Conservation (phyloP, 2,113 vertebrate genomes). For the Felis chaus region DNA sequence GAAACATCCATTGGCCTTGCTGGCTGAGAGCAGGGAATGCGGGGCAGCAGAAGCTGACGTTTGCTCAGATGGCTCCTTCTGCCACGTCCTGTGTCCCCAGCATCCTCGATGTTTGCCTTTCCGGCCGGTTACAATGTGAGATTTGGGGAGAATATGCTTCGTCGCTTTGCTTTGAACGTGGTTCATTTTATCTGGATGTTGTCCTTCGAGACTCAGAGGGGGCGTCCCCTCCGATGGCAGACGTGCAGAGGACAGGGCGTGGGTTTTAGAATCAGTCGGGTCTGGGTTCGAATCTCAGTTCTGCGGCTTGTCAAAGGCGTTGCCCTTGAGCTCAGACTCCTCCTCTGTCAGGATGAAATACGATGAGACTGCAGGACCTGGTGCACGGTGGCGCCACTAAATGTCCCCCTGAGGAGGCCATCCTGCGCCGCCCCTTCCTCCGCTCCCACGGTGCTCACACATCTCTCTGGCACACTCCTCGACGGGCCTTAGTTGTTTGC, state of each 20-base stretch:
- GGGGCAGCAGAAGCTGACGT: neutral
- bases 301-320: neutral
- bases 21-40: neutral
- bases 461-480: rapidly evolving
- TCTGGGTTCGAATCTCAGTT: conserved; percentile 35
- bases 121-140: neutral
- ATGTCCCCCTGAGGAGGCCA: rapidly evolving
- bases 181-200: conserved; percentile 29
- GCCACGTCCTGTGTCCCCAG: neutral
- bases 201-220: neutral
- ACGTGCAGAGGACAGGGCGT: neutral
- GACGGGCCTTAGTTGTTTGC: neutral
- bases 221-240: neutral
- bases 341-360: neutral
- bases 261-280: neutral
- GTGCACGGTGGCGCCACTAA: rapidly evolving
- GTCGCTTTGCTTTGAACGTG: conserved; percentile 45
- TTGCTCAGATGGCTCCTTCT: neutral
- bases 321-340: neutral
- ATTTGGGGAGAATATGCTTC: conserved; percentile 27
- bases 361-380: neutral
- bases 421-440: rapidly evolving
- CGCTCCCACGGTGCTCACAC: rapidly evolving
- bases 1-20: neutral
- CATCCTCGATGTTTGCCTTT: conserved; percentile 10